These are phyloP conservation scores for Tympanoctomys barrerae DNA, from an alignment of 2,797 vertebrate species.

Conservation along the genomic window DNA sequence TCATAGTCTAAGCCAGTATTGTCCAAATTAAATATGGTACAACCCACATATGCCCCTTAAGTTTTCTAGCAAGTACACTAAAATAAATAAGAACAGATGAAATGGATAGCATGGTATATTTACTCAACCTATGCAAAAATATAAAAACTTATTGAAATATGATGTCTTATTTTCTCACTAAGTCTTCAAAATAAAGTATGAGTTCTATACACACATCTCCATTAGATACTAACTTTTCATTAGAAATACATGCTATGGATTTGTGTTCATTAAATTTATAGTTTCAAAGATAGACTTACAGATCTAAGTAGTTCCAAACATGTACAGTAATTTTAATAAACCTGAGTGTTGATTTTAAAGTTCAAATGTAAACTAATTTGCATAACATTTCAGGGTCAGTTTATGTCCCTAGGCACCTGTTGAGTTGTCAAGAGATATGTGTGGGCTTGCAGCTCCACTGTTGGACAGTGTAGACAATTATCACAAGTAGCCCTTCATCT, in stretches of 20 bases:
- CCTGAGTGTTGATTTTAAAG: neutral
- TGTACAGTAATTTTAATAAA: neutral
- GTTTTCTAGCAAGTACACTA: neutral
- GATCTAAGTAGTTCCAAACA: neutral
- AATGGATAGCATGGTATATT: neutral
- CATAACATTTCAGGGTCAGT: neutral
- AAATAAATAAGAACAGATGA: neutral
- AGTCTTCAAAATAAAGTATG: neutral
- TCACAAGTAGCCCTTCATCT: neutral
- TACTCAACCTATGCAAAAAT: neutral
- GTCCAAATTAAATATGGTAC: neutral
- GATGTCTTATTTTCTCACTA: neutral
- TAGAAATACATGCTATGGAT: neutral
- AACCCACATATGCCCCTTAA: neutral
- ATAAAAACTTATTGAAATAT: neutral
- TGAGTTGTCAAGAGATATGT: neutral
- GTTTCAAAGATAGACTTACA: neutral
- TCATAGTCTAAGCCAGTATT: neutral
- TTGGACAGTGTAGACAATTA: too few relatives aligned
- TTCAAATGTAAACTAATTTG: constrained; percentile 3
- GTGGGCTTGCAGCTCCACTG: too few relatives aligned
- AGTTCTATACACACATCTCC: neutral
- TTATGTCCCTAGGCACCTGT: neutral
- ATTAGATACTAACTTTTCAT: neutral
- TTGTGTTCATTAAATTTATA: neutral